Evolutionary conservation across 2,888 invertebrate species (phyloP).

Genomic region (Monopis laevigella): DNA sequence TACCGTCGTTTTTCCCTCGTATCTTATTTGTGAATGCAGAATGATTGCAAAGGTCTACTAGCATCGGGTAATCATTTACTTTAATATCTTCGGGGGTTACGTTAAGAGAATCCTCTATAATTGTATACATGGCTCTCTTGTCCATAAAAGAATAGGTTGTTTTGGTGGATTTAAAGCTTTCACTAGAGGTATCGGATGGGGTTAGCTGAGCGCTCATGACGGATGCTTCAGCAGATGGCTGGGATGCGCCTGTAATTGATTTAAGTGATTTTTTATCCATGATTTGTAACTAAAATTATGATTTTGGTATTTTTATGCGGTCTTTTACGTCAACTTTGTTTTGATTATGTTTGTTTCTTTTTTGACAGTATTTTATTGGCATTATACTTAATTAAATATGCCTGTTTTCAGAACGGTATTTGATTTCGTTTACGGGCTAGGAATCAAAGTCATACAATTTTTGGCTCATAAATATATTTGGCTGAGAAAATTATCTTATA

Average conservation of each 20-base stretch:
- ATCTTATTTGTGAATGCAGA: slow-evolving; percentile 41
- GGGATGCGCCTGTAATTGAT: not conserved
- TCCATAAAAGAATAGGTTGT: slow-evolving; percentile 32
- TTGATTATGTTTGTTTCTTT: too few relatives aligned
- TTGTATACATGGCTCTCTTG: slow-evolving; percentile 32
- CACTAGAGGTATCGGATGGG: slow-evolving; percentile 6
- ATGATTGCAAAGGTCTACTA: slow-evolving; percentile 40
- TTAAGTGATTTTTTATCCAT: not conserved
- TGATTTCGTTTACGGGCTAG: too few relatives aligned
- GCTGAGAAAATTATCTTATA: too few relatives aligned
- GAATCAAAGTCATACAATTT: too few relatives aligned
- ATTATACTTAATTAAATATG: too few relatives aligned
- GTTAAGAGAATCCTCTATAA: slow-evolving; percentile 32
- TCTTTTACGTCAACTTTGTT: too few relatives aligned
- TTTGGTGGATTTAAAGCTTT: slow-evolving; percentile 23
- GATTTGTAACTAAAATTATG: too few relatives aligned
- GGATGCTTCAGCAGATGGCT: not conserved
- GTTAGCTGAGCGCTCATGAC: not conserved
- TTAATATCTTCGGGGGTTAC: slow-evolving; percentile 44
- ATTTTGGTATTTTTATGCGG: too few relatives aligned
- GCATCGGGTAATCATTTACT: slow-evolving; percentile 32
- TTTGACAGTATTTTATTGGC: too few relatives aligned
- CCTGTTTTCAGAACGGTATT: too few relatives aligned
- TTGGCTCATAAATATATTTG: too few relatives aligned
- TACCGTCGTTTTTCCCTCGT: slow-evolving; percentile 31